Evolutionary conservation across 2,888 invertebrate species (phyloP).

Genomic region (Pseudoips prasinana): DNA sequence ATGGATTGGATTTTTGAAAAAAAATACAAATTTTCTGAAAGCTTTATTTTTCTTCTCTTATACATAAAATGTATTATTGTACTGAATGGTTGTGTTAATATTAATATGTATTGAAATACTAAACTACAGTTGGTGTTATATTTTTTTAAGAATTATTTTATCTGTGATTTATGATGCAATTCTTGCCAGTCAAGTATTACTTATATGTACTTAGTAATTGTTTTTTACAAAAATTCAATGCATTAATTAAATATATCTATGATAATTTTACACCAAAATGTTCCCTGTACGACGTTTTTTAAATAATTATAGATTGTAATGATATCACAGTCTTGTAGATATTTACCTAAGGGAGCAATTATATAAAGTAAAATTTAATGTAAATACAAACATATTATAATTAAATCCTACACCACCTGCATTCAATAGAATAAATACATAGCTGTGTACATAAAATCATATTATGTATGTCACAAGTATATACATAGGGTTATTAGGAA

Average conservation of each 20-base stretch:
- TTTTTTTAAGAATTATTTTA: constrained; percentile 5
- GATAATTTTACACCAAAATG: constrained; percentile 32
- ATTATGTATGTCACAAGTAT: too few species aligned
- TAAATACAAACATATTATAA: constrained; percentile 41
- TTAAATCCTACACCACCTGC: constrained; percentile 40
- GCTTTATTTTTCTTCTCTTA: constrained; percentile 1
- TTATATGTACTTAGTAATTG: not conserved
- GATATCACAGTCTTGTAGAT: constrained; percentile 58
- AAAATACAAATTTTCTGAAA: too few species aligned
- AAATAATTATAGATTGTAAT: constrained; percentile 37
- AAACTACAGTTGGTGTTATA: constrained; percentile 7
- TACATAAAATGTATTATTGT: not conserved
- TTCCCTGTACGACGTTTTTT: constrained; percentile 31
- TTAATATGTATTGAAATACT: not conserved
- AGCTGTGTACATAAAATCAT: too few species aligned
- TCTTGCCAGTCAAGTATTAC: constrained; percentile 1
- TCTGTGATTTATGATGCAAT: not conserved
- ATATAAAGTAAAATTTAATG: constrained; percentile 54
- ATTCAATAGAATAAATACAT: constrained; percentile 20
- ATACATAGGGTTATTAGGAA: too few species aligned
- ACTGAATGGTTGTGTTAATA: too few species aligned
- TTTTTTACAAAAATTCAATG: constrained; percentile 19
- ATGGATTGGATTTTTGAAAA: constrained; percentile 19
- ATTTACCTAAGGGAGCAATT: constrained; percentile 77
- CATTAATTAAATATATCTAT: constrained; percentile 14